Conservation (phyloP, 2,888 invertebrate genomes). For the Apoda limacodes region DNA sequence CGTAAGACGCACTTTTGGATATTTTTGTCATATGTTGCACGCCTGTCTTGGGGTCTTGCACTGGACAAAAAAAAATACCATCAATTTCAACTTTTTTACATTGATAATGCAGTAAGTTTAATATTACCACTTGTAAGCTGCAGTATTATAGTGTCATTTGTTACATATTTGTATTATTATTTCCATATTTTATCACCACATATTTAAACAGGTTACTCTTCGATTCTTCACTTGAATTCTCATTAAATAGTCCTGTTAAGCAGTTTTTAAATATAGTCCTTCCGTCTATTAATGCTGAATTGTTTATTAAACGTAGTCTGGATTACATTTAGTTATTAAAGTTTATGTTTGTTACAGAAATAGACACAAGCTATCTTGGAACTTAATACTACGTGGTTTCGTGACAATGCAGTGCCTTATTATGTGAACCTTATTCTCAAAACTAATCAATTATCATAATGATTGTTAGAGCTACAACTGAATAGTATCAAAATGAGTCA, state of each 20-base stretch:
- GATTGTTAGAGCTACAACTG: conserved; percentile 45
- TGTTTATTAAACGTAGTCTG: conserved; percentile 5
- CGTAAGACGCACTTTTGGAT: conserved; percentile 39
- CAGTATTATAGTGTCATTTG: too few relatives aligned
- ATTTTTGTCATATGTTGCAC: conserved; percentile 65
- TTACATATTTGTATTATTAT: too few relatives aligned
- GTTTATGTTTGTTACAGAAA: conserved; percentile 58
- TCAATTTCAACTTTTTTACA: conserved; percentile 50
- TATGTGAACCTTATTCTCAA: conserved; percentile 37
- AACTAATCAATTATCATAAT: conserved; percentile 38
- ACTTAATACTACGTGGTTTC: conserved; percentile 49
- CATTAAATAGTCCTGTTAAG: too few relatives aligned
- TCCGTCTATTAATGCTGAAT: too few relatives aligned
- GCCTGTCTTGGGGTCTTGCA: conserved; percentile 63
- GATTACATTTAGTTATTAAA: conserved; percentile 10
- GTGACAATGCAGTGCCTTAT: conserved; percentile 54
- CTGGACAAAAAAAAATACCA: conserved; percentile 64
- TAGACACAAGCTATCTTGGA: conserved; percentile 55
- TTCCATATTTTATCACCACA: too few relatives aligned
- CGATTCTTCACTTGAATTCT: too few relatives aligned
- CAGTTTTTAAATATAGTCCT: too few relatives aligned
- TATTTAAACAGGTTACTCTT: too few relatives aligned
- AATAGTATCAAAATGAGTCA: conserved; percentile 76
- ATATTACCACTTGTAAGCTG: too few relatives aligned
- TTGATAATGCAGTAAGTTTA: conserved; percentile 65